Evolutionary conservation across 64 coral and sea anemone genomes (phyloP).

Genomic region (Trachythela sp.): DNA sequence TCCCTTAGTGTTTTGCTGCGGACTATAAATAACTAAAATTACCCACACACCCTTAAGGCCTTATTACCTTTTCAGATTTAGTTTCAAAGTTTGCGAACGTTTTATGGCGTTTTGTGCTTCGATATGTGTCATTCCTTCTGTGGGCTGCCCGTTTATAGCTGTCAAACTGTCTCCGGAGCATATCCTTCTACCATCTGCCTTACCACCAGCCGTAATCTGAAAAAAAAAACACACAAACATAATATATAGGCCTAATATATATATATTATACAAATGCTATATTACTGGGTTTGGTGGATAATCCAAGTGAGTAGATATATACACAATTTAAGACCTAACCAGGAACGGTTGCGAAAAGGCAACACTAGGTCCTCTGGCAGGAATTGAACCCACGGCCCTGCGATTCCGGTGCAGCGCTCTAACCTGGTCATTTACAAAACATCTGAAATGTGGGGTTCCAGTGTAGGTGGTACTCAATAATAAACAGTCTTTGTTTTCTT

Average conservation of each 20-base stretch:
- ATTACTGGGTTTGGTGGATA: too few relatives aligned
- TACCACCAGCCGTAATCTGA: not conserved
- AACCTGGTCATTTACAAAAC: too few relatives aligned
- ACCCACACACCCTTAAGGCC: not conserved
- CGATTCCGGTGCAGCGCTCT: too few relatives aligned
- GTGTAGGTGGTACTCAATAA: too few relatives aligned
- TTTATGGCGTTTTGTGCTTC: constrained; percentile 6
- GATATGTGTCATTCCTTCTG: not conserved
- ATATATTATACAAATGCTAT: not conserved
- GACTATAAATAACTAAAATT: not conserved
- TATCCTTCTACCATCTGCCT: not conserved
- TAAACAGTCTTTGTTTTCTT: too few relatives aligned
- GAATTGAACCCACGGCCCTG: too few relatives aligned
- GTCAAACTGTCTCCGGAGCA: not conserved
- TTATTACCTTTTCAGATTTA: not conserved
- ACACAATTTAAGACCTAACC: too few relatives aligned
- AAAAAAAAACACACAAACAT: not conserved
- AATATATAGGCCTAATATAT: not conserved
- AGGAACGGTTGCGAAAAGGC: too few relatives aligned
- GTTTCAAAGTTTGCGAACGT: not conserved
- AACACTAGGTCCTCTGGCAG: too few relatives aligned
- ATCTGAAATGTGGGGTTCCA: too few relatives aligned
- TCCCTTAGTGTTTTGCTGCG: too few relatives aligned
- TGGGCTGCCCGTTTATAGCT: not conserved
- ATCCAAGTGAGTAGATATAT: too few relatives aligned